Percentiles rank a stretch among this genome's conserved stretches.
Evolutionary conservation across 2,797 vertebrate species (phyloP).

Genomic region (Notoglanidium macrostoma): DNA sequence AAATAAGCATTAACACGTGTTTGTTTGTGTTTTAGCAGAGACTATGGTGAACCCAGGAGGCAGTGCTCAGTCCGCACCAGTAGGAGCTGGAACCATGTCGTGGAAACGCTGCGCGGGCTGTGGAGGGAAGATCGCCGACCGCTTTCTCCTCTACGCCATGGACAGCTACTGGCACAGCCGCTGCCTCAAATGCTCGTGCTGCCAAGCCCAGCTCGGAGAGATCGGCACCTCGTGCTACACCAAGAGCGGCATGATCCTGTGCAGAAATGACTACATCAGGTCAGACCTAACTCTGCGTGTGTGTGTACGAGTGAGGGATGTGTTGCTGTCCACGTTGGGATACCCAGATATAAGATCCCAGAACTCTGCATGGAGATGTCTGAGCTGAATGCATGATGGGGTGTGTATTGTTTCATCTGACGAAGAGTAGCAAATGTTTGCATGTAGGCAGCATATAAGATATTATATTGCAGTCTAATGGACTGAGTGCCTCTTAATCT

Average conservation of each 20-base stretch:
- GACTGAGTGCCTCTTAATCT: conserved; percentile 26
- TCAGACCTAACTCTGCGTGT: conserved; percentile 59
- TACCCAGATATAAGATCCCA: not conserved
- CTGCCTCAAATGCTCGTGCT: conserved; percentile 98
- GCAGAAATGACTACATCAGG: conserved; percentile 99
- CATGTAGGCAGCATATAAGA: conserved; percentile 27
- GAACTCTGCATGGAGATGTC: not conserved
- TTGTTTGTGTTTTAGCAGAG: conserved; percentile 62
- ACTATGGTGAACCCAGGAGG: conserved; percentile 98
- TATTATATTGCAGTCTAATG: conserved; percentile 19
- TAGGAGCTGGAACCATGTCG: conserved; percentile 89
- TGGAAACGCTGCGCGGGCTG: conserved; percentile 98
- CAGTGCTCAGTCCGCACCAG: conserved; percentile 90
- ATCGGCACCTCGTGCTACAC: conserved; percentile 99
- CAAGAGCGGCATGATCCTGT: conserved; percentile 99
- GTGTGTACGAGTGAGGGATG: not conserved
- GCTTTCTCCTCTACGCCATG: conserved; percentile 98
- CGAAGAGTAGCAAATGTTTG: conserved; percentile 17
- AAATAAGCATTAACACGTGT: conserved; percentile 7
- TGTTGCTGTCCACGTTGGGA: not conserved
- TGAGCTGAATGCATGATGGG: conserved; percentile 1
- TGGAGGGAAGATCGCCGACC: conserved; percentile 96
- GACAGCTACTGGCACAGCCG: conserved; percentile 99
- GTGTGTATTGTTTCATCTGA: conserved; percentile 10
- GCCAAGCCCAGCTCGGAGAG: conserved; percentile 98